Evolutionary conservation across 2,113 vertebrate species (phyloP).

Genomic region (Romanogobio albipinnatus): DNA sequence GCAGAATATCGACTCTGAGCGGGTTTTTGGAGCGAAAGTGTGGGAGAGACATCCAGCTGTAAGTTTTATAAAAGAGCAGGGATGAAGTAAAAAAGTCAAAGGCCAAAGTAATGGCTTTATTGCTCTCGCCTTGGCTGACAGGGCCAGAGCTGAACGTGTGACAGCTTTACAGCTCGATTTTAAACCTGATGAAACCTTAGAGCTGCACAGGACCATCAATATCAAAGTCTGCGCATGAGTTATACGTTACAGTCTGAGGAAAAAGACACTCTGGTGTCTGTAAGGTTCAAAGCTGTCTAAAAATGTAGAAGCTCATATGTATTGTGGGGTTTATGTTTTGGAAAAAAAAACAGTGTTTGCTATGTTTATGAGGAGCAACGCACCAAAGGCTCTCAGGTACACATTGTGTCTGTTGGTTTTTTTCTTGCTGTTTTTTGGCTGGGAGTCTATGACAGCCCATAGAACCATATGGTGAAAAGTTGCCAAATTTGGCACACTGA

Average conservation of each 20-base stretch:
- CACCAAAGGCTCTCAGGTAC: not conserved
- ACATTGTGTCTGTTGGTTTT: not conserved
- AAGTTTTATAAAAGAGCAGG: constrained; percentile 6
- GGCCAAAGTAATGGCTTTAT: constrained; percentile 31
- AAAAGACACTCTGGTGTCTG: not conserved
- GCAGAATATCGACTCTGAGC: not conserved
- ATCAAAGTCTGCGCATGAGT: constrained; percentile 19
- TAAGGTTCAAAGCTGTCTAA: not conserved
- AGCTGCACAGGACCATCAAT: not conserved
- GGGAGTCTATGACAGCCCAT: not conserved
- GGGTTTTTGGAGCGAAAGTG: not conserved
- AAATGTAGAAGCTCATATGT: constrained; percentile 1
- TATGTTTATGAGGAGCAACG: not conserved
- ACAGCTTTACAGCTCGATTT: constrained; percentile 33
- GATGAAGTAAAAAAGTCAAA: constrained; percentile 40
- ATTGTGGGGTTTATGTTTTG: not conserved
- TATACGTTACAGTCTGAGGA: not conserved
- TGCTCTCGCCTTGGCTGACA: constrained; percentile 22
- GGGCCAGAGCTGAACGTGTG: constrained; percentile 5
- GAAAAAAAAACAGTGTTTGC: not conserved
- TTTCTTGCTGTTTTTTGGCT: not conserved
- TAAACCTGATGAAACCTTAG: constrained; percentile 23
- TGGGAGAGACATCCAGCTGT: not conserved
- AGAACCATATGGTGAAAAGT: not conserved
- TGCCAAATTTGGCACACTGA: not conserved